phyloP scores from a whole-genome alignment of 2,113 vertebrate genomes.

The Carassius auratus region DNA sequence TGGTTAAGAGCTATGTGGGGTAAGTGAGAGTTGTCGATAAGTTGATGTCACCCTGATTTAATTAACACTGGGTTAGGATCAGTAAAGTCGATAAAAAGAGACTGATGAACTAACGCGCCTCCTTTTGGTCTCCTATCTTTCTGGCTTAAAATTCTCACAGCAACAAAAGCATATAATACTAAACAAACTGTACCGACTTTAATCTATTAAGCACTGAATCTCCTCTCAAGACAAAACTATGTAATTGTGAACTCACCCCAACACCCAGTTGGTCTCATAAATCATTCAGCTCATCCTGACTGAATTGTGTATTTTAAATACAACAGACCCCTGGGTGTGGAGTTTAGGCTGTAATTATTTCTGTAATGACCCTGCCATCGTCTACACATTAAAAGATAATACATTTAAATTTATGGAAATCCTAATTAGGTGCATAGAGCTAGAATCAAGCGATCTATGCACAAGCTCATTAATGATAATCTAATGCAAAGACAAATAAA shows the following conservation, averaged over 20 bases:
- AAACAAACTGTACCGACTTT: not conserved
- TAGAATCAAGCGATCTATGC: conserved; percentile 68
- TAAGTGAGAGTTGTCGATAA: conserved; percentile 33
- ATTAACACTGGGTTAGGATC: conserved; percentile 31
- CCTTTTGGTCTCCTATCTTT: not conserved
- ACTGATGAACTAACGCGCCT: not conserved
- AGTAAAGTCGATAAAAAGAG: conserved; percentile 23
- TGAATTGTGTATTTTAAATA: conserved; percentile 58
- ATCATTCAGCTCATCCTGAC: conserved; percentile 57
- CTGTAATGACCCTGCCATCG: conserved; percentile 73
- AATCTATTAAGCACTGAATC: conserved; percentile 46
- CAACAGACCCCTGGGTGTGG: conserved; percentile 62
- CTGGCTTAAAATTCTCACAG: conserved; percentile 17
- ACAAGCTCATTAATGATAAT: conserved; percentile 66
- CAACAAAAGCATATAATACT: not conserved
- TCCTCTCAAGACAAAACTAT: conserved; percentile 50
- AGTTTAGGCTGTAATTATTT: conserved; percentile 70
- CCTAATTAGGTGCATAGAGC: conserved; percentile 72
- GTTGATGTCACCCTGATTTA: conserved; percentile 29
- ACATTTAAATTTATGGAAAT: conserved; percentile 77
- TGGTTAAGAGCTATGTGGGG: conserved; percentile 23
- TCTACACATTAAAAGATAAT: conserved; percentile 76
- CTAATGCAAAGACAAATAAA: conserved; percentile 59
- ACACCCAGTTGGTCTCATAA: conserved; percentile 42
- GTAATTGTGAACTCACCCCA: conserved; percentile 57